Evolutionary conservation across 1,140 invertebrate genomes (phyloP).

Genomic region (Pectinophora gossypiella): DNA sequence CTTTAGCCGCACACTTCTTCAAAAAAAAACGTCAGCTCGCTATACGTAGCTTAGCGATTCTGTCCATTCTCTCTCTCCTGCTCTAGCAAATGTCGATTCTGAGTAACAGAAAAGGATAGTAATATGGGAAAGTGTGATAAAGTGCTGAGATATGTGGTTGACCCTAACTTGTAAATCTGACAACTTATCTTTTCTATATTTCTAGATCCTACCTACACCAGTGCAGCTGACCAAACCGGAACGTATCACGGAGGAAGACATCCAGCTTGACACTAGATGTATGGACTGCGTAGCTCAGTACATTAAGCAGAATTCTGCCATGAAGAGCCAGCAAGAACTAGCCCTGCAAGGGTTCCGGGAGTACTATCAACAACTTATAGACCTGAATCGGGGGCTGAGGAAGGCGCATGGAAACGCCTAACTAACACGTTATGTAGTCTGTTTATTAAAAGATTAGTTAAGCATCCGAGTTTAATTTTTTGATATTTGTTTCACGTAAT

Average conservation of each 20-base stretch:
- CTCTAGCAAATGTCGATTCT: too few relatives aligned
- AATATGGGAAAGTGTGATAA: too few relatives aligned
- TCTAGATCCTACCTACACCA: constrained; percentile 56
- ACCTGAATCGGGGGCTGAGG: constrained; percentile 77
- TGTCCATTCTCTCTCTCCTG: too few relatives aligned
- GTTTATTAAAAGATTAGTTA: not conserved
- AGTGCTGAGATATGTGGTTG: too few relatives aligned
- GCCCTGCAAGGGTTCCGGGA: constrained; percentile 81
- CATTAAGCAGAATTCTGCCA: constrained; percentile 76
- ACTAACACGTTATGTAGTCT: constrained; percentile 15
- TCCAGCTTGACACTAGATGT: constrained; percentile 60
- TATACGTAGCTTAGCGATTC: too few relatives aligned
- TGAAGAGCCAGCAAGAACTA: constrained; percentile 78
- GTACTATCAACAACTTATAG: constrained; percentile 73
- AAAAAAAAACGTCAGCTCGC: too few relatives aligned
- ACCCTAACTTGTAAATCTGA: too few relatives aligned
- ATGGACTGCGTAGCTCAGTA: constrained; percentile 78
- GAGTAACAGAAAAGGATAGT: too few relatives aligned
- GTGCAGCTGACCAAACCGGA: constrained; percentile 45
- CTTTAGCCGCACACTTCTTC: too few relatives aligned
- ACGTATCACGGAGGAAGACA: constrained; percentile 39
- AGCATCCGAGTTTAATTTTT: too few relatives aligned
- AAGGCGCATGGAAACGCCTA: constrained; percentile 77
- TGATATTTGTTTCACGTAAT: too few relatives aligned
- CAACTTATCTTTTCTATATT: constrained; percentile 8